Base-by-base conservation (phyloP, 1,140 invertebrate genomes). In the Lepidurus arcticus region DNA sequence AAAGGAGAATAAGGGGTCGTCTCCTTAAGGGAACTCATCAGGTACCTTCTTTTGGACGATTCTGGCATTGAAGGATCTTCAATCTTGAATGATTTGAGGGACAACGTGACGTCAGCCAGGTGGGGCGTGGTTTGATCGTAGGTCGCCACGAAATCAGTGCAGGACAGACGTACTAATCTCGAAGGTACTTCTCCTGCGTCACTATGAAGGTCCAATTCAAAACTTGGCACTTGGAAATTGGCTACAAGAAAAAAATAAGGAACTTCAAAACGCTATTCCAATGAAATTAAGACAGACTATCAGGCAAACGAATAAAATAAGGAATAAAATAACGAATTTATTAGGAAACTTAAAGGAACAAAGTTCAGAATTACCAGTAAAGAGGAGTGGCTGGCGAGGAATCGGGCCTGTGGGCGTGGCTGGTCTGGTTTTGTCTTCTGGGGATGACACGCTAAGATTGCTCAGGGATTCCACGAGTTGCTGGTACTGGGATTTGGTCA, bases 401-500 rank as follows among this genome's bases (percentile, higher is more conserved):
- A 44, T 34, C 0, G n/a, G 13, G 34, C 44, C 78, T 16, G 73
- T 73, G 10, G 44, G 34, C 26, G 76, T 45, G 10, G 42, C 76
- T 4, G 21, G 42, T 42, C 42, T 65, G 34, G 8, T 26, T n/a
- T 73, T 45, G 3, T 26, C 24, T 3, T 78, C 78, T 13, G 75
- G 44, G 11, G 26, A 45, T 26, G 11, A 42, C 43, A 73, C 74
- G 2, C 34, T 78, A 10, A 78, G 43, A 42, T 74, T 74, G 44
- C 75, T 74, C 78, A 84, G 45, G 6, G 86, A 94, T 80, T 96
- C 92, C 73, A 96, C 85, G 42, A 97, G 85, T 84, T 97, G 94
- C 84, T 95, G 92, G 83, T 97, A 97, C 82, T 97, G 94, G 34
- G 89, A 88, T 44, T 94, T 91, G 13, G 92, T 91, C 9, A 97